These are phyloP conservation scores for Lethocerus indicus DNA, from an alignment of 1,140 invertebrate genomes.

Conservation along the genomic window DNA sequence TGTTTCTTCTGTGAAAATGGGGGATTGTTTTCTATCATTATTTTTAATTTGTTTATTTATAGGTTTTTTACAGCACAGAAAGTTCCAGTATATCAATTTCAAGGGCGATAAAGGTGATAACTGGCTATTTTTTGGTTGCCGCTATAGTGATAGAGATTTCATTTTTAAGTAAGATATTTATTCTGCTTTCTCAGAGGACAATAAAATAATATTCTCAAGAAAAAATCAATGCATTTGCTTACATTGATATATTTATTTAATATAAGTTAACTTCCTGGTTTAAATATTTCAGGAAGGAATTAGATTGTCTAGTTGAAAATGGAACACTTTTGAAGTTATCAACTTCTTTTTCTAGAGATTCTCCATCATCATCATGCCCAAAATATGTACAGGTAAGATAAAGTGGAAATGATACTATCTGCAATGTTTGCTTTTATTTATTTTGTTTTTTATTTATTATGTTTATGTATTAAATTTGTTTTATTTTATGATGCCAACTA, in stretches of 20 bases:
- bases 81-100: conserved; percentile 19
- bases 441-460: too few relatives aligned
- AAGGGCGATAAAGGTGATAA: conserved; percentile 24
- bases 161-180: conserved; percentile 27
- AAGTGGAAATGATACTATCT: too few relatives aligned
- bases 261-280: too few relatives aligned
- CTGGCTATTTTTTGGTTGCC: conserved; percentile 61
- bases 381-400: too few relatives aligned
- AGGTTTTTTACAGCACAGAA: conserved; percentile 39
- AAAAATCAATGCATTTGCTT: too few relatives aligned
- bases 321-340: not conserved
- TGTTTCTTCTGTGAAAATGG: not conserved
- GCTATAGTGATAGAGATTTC: conserved; percentile 43
- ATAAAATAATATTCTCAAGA: too few relatives aligned
- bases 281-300: not conserved
- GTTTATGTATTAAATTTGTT: too few relatives aligned
- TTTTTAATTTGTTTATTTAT: not conserved
- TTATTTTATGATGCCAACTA: too few relatives aligned
- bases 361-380: too few relatives aligned
- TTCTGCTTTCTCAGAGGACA: not conserved
- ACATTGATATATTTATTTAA: too few relatives aligned
- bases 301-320: not conserved
- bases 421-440: too few relatives aligned
- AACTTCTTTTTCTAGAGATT: too few relatives aligned
- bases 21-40: not conserved